These are phyloP conservation scores for Emesis furor DNA, from an alignment of 2,888 invertebrate genomes.

Conservation along the genomic window DNA sequence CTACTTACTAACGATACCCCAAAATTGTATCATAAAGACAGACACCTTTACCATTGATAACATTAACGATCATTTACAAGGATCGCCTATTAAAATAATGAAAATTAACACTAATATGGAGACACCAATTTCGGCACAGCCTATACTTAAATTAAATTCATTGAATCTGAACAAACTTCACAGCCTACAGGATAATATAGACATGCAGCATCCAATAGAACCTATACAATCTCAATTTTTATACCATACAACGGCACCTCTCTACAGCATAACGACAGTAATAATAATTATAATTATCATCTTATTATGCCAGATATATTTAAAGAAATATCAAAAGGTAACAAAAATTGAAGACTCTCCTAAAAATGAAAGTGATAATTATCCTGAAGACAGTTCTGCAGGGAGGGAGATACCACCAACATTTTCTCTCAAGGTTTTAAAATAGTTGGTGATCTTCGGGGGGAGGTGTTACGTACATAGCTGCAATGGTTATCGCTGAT, in stretches of 20 bases:
- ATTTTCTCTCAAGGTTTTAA: constrained; percentile 31
- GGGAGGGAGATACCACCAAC: constrained; percentile 9
- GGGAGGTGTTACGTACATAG: neutral
- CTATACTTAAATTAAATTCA: constrained; percentile 36
- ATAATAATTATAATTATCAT: neutral
- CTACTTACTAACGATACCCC: constrained; percentile 46
- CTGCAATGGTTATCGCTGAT: too few relatives aligned
- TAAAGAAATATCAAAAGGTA: neutral
- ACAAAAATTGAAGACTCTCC: neutral
- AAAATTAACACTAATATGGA: constrained; percentile 28
- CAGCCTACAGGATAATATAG: constrained; percentile 39
- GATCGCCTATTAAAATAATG: constrained; percentile 53
- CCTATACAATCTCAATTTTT: constrained; percentile 16
- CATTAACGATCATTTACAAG: constrained; percentile 43
- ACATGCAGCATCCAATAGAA: constrained; percentile 40
- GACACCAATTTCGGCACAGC: constrained; percentile 13
- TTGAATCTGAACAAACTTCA: constrained; percentile 42
- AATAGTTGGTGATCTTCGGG: constrained; percentile 28
- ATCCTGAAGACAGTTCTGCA: neutral
- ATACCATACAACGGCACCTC: constrained; percentile 49
- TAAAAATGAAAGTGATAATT: neutral
- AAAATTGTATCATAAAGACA: constrained; percentile 38
- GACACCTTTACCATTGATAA: constrained; percentile 39
- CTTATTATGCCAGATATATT: neutral
- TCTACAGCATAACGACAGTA: constrained; percentile 31